phyloP scores from a whole-genome alignment of 2,797 vertebrate species.

The Poecilia picta region DNA sequence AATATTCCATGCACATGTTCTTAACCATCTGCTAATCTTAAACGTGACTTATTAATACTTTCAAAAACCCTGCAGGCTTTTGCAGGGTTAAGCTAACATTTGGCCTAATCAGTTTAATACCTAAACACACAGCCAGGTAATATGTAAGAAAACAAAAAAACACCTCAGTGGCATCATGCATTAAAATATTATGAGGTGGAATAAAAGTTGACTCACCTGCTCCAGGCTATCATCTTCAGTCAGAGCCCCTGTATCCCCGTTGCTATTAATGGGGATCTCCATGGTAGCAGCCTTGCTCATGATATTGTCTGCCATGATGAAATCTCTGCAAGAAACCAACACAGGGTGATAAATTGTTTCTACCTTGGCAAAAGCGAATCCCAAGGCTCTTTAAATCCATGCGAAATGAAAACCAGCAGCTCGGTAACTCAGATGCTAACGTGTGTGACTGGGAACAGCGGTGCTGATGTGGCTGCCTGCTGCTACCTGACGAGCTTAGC shows the following conservation, averaged over 20 bases:
- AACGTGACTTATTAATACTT: background rate
- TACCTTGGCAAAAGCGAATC: background rate
- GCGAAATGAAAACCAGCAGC: background rate
- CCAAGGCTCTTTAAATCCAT: background rate
- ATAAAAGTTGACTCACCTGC: conserved; percentile 83
- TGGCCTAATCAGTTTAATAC: conserved; percentile 28
- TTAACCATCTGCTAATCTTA: background rate
- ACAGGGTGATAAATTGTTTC: background rate
- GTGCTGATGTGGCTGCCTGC: conserved; percentile 69
- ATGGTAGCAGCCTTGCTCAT: conserved; percentile 97
- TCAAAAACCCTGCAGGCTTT: conserved; percentile 50
- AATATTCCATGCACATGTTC: background rate
- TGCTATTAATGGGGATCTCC: conserved; percentile 97
- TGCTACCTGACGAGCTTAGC: conserved; percentile 61
- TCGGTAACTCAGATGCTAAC: conserved; percentile 45
- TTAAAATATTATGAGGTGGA: background rate
- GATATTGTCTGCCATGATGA: conserved; percentile 91
- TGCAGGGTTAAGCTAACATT: conserved; percentile 42
- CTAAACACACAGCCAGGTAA: background rate
- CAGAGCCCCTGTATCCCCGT: conserved; percentile 89
- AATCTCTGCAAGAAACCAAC: conserved; percentile 64
- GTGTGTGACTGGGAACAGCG: conserved; percentile 35
- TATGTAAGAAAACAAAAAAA: background rate
- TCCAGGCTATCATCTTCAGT: conserved; percentile 92
- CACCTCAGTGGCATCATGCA: background rate